phyloP scores from a whole-genome alignment of 2,888 invertebrate genomes.

The Tethea ocularis region DNA sequence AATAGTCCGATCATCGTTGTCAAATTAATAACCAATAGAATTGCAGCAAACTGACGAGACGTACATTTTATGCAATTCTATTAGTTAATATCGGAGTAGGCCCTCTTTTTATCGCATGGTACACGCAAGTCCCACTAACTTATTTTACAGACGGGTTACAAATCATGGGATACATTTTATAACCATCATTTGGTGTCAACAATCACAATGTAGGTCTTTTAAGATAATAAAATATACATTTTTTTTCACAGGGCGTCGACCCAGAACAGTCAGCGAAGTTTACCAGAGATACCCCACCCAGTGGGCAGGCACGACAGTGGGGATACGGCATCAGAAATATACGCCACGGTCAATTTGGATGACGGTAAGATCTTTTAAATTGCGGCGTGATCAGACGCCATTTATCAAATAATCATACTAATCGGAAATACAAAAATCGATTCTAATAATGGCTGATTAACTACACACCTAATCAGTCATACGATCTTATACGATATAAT shows the following conservation, averaged over 20 bases:
- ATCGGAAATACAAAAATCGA: background rate
- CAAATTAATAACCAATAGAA: no score
- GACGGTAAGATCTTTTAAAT: slow-evolving; percentile 58
- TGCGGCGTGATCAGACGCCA: background rate
- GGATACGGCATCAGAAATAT: slow-evolving; percentile 92
- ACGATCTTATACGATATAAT: background rate
- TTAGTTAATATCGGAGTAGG: no score
- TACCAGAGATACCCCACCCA: slow-evolving; percentile 91
- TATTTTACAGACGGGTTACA: background rate
- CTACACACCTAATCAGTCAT: background rate
- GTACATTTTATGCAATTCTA: no score
- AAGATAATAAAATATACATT: background rate
- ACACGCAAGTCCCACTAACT: background rate
- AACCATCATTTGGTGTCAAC: background rate
- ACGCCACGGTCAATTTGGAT: slow-evolving; percentile 90
- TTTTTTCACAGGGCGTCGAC: slow-evolving; percentile 67
- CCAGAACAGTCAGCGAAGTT: slow-evolving; percentile 87
- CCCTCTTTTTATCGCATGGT: no score
- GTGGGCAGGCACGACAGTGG: slow-evolving; percentile 86
- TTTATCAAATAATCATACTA: background rate
- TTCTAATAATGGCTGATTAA: background rate
- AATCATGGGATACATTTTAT: background rate
- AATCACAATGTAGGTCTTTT: background rate
- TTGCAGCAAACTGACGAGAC: no score
- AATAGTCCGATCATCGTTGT: no score